A percentile compares a stretch with the other conserved stretches of the same genome.
Conservation (phyloP, 1,140 invertebrate genomes). For the Araneus ventricosus region DNA sequence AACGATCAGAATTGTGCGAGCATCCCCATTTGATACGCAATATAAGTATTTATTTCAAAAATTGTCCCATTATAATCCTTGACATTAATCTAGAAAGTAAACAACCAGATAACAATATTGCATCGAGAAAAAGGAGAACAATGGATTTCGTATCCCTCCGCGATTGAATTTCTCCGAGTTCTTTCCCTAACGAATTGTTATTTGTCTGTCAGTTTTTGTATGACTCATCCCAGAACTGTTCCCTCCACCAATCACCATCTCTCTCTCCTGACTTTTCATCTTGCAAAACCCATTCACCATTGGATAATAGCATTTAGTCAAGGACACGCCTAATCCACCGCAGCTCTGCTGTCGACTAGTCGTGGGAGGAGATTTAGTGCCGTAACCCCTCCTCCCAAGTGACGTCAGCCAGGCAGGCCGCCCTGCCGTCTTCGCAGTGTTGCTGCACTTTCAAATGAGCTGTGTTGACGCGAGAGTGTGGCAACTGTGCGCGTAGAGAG, state of each 20-base stretch:
- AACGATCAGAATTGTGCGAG: constrained; percentile 22
- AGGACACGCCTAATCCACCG: neutral
- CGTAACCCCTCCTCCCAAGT: neutral
- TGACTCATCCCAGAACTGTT: constrained; percentile 42
- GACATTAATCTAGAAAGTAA: constrained; percentile 42
- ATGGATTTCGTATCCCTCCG: neutral
- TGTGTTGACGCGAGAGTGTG: constrained; percentile 13
- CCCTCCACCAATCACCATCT: constrained; percentile 47
- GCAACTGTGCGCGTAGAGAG: neutral
- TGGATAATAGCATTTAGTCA: neutral
- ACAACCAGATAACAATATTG: neutral
- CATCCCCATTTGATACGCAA: neutral
- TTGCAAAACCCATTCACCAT: neutral
- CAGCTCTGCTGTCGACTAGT: neutral
- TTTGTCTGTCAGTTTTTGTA: constrained; percentile 28
- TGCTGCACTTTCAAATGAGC: constrained; percentile 23
- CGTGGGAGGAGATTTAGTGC: neutral
- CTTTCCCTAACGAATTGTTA: constrained; percentile 7
- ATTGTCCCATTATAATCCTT: constrained; percentile 29
- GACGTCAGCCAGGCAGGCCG: neutral
- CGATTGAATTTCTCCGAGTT: neutral
- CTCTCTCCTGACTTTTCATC: neutral
- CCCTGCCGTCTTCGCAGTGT: constrained; percentile 27
- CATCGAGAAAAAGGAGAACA: constrained; percentile 3
- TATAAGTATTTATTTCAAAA: constrained; percentile 35